Conservation (phyloP, 2,888 invertebrate genomes). For the Tetropium fuscum region DNA sequence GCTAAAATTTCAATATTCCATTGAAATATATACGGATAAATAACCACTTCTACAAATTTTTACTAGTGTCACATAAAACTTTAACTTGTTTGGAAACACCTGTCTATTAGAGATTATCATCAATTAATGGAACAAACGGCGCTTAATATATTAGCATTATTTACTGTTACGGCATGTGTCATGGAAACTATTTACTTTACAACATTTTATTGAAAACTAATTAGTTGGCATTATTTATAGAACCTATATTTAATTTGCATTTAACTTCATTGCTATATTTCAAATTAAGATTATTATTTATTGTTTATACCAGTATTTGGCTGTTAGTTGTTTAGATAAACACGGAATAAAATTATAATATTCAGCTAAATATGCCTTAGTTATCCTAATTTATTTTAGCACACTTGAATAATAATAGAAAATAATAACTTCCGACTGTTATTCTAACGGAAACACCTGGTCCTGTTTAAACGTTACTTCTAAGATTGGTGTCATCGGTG, state of each 20-base stretch:
- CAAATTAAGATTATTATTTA: conserved; percentile 3
- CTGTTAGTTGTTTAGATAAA: conserved; percentile 4
- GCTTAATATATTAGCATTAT: conserved; percentile 34
- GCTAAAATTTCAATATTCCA: conserved; percentile 11
- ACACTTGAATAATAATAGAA: neutral
- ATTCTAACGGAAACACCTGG: conserved; percentile 8
- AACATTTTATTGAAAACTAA: conserved; percentile 39
- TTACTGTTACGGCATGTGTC: conserved; percentile 25
- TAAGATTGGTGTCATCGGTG: too few species aligned
- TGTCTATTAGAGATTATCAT: conserved; percentile 24
- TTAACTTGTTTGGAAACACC: conserved; percentile 30
- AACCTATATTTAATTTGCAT: conserved; percentile 24
- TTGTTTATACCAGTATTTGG: neutral
- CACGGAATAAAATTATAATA: neutral
- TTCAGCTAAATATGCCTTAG: neutral
- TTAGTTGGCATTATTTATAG: conserved; percentile 37
- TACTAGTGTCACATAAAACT: conserved; percentile 31
- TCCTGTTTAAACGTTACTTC: too few species aligned
- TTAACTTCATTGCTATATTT: conserved; percentile 18
- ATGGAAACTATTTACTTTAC: conserved; percentile 29
- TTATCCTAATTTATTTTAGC: conserved; percentile 1
- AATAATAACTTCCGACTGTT: conserved; percentile 13
- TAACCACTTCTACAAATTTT: conserved; percentile 25
- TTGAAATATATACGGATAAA: conserved; percentile 17
- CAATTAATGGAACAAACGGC: conserved; percentile 30